Evolutionary conservation across 2,888 invertebrate species (phyloP).

Genomic region (Sarcophaga subvicina): DNA sequence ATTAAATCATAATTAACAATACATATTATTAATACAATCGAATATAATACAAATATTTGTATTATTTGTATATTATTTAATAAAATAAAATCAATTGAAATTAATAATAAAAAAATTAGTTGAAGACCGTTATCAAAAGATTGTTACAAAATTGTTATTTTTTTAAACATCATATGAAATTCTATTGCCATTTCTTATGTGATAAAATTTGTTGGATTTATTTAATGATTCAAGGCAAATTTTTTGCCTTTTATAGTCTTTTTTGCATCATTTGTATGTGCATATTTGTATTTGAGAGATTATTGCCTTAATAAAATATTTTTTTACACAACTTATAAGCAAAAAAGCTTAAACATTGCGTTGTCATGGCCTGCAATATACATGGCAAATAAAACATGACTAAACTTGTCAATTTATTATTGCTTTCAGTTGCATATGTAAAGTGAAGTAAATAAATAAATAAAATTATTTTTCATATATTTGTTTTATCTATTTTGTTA

Average conservation of each 20-base stretch:
- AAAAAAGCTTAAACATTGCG: constrained; percentile 1
- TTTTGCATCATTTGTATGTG: constrained; percentile 1
- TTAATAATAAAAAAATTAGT: too few relatives aligned
- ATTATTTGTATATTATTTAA: too few relatives aligned
- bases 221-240: not conserved
- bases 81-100: too few relatives aligned
- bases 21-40: not conserved
- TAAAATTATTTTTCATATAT: constrained; percentile 21
- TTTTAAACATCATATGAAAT: not conserved
- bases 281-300: not conserved
- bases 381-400: constrained; percentile 33
- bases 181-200: not conserved
- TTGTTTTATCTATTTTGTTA: not conserved
- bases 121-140: not conserved
- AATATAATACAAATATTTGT: too few relatives aligned
- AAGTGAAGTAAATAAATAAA: not conserved
- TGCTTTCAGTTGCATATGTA: not conserved
- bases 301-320: not conserved
- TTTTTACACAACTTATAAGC: not conserved
- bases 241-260: constrained; percentile 33
- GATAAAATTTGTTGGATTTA: not conserved
- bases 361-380: not conserved
- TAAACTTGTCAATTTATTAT: constrained; percentile 29
- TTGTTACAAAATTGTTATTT: too few relatives aligned
- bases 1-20: constrained; percentile 28